These are phyloP conservation scores for Bombyx huttoni DNA, from an alignment of 2,888 invertebrate genomes.

Conservation along the genomic window DNA sequence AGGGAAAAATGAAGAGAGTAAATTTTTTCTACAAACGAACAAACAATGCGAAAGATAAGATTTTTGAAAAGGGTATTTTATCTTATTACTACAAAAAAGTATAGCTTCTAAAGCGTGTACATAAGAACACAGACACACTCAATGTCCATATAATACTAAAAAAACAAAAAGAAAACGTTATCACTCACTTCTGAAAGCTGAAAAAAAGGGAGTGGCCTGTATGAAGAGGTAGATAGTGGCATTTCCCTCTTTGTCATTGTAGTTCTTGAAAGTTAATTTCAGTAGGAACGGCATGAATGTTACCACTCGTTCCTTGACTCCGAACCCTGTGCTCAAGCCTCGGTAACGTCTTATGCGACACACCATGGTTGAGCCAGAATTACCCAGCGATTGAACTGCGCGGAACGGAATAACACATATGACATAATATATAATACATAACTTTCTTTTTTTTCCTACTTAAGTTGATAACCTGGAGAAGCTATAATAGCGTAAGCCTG, in stretches of 20 bases:
- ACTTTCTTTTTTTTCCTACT: too few species aligned
- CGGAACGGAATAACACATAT: conserved; percentile 3
- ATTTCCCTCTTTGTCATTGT: conserved; percentile 59
- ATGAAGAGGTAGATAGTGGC: conserved; percentile 78
- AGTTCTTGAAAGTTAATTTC: conserved; percentile 78
- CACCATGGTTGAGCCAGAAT: conserved; percentile 31
- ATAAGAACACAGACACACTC: too few species aligned
- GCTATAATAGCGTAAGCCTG: too few species aligned
- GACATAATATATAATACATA: too few species aligned
- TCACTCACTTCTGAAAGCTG: conserved; percentile 82
- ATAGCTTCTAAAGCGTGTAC: too few species aligned
- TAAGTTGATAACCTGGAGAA: too few species aligned
- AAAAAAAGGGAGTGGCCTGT: conserved; percentile 79
- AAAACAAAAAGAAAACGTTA: not conserved
- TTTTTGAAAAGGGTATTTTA: too few species aligned
- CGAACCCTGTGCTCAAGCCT: conserved; percentile 73
- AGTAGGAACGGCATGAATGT: conserved; percentile 81
- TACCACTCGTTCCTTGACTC: conserved; percentile 71
- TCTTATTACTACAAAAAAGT: too few species aligned
- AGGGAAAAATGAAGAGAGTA: too few species aligned
- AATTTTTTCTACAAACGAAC: too few species aligned
- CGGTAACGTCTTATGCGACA: conserved; percentile 76
- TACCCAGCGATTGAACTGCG: conserved; percentile 15
- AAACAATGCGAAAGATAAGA: too few species aligned
- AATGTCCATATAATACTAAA: not conserved